Evolutionary conservation across 2,797 vertebrate species (phyloP), one percentile per base, ranked within the genome.

Genomic region (Pyrocephalus nanus): DNA sequence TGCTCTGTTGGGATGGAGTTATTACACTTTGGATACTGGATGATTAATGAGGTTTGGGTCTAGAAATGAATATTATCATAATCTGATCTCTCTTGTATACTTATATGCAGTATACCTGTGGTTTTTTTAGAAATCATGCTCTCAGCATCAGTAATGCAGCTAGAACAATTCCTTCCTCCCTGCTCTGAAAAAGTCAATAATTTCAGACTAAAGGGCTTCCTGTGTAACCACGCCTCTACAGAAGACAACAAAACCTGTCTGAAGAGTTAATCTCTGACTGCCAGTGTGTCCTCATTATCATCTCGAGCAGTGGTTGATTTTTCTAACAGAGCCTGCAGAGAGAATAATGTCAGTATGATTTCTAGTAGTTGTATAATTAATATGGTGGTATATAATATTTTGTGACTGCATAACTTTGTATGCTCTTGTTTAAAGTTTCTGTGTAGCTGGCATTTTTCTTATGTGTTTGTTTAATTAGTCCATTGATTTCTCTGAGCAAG

Each of bases 21-120:
- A 71, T 38, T 93, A 19, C 51, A 25, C 60, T 53, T 91, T 62
- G 66, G 82, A 45, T 90, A 26, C 26, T 8, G 27, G 67, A 53
- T 93, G 79, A 86, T 91, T 83, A 93, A 92, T 81, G 85, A 83
- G 40, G 15, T 75, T 81, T 81, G 69, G 21, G 29, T 74, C 72
- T 58, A 50, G 84, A 86, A 92, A 90, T 42, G 17, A 78, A 32
- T 79, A 45, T 90, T 80, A 66, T 55, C 47, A 54, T 91, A 66
- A 75, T 67, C 79, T 88, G 47, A 91, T 83, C 40, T 92, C 29
- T 76, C 21, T 54, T 65, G 16, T 61, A 60, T 43, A 60, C 22
- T 75, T 74, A 20, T 40, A 12, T 32, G 8, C 19, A 23, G n/a
- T 43, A 13, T 42, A 53, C 15, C 48, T 69, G 18, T 80, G 38